Evolutionary conservation across 2,797 vertebrate genomes (phyloP).

Genomic region (Dryobates pubescens): DNA sequence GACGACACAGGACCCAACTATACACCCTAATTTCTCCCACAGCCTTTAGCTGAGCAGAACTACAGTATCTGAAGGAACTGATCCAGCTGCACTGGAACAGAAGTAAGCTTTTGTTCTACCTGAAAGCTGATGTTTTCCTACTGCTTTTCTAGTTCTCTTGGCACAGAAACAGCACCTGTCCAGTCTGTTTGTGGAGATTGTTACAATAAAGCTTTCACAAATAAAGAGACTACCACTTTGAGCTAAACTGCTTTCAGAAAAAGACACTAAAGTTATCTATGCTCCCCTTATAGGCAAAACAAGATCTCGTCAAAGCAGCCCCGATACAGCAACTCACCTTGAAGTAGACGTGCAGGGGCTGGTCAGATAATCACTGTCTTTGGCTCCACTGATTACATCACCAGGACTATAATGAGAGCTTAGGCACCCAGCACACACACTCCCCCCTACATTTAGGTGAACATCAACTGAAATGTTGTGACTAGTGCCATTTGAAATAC

Average conservation of each 20-base stretch:
- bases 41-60: neutral
- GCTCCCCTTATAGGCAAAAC: neutral
- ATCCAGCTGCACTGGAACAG: neutral
- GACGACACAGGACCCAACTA: neutral
- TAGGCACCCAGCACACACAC: neutral
- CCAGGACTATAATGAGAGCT: neutral
- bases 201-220: neutral
- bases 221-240: neutral
- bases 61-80: neutral
- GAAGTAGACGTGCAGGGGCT: neutral
- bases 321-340: neutral
- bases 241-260: neutral
- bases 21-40: neutral
- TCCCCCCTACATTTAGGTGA: neutral
- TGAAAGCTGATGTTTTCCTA: neutral
- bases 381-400: constrained; percentile 20
- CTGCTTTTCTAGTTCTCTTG: neutral
- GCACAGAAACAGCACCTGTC: neutral
- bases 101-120: neutral
- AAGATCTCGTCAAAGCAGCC: neutral
- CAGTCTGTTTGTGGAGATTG: neutral
- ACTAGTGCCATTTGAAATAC: neutral
- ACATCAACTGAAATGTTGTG: neutral
- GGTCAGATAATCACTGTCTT: constrained; percentile 11
- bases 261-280: neutral